These are phyloP conservation scores for Meloe dianella DNA, from an alignment of 2,888 invertebrate species.

Conservation along the genomic window DNA sequence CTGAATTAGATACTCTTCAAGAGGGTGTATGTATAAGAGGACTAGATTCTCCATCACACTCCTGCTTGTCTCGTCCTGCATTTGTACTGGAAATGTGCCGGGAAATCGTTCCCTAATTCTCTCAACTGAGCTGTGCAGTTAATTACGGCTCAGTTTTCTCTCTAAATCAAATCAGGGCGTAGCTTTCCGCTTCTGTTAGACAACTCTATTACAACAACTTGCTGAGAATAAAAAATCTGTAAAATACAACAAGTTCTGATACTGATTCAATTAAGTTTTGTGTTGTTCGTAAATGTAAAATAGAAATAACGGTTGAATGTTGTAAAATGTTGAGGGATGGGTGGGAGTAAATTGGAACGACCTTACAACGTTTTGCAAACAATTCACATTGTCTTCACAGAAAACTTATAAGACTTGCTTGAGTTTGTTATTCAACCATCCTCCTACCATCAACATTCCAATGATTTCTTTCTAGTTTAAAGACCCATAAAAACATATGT, in stretches of 20 bases:
- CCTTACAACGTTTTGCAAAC: conserved; percentile 7
- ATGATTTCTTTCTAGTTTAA: not conserved
- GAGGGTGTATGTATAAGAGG: not conserved
- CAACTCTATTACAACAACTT: conserved; percentile 44
- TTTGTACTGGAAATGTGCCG: conserved; percentile 51
- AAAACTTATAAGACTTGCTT: conserved; percentile 7
- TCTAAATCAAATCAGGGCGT: conserved; percentile 53
- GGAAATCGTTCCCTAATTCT: conserved; percentile 52
- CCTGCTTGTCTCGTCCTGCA: conserved; percentile 20
- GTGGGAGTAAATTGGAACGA: conserved; percentile 1
- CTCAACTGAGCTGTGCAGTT: conserved; percentile 48
- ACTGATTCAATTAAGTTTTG: conserved; percentile 29
- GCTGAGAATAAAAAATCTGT: conserved; percentile 42
- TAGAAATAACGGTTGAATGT: not conserved
- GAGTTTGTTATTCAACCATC: not conserved
- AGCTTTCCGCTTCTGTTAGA: conserved; percentile 43
- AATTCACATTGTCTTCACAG: conserved; percentile 6
- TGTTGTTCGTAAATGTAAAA: not conserved
- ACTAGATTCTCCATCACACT: not conserved
- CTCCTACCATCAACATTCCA: conserved; percentile 6
- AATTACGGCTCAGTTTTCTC: conserved; percentile 52
- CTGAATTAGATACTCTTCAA: conserved; percentile 54
- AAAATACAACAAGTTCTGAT: conserved; percentile 26
- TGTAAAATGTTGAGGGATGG: not conserved
- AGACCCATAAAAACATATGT: not conserved